Conservation (phyloP, 1,140 invertebrate species). For the Uloborus diversus region DNA sequence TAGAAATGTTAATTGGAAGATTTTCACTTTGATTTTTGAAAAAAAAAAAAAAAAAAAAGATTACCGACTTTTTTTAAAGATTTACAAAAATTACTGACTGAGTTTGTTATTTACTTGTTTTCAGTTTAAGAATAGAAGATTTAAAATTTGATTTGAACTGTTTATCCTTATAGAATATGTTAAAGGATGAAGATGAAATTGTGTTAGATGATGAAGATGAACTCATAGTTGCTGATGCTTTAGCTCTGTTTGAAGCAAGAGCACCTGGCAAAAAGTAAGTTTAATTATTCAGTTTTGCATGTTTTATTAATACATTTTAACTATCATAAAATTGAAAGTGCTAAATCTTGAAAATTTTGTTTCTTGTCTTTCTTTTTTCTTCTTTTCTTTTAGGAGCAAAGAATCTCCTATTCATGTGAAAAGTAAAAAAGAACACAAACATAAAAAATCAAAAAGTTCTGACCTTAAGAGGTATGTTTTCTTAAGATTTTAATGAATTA, state of each 20-base stretch:
- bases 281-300: neutral
- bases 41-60: too few relatives aligned
- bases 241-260: conserved; percentile 89
- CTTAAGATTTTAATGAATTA: neutral
- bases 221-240: conserved; percentile 78
- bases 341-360: too few relatives aligned
- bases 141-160: too few relatives aligned
- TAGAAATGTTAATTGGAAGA: too few relatives aligned
- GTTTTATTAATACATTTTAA: neutral
- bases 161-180: too few relatives aligned
- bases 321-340: neutral
- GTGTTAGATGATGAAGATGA: conserved; percentile 65
- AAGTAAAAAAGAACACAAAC: conserved; percentile 23
- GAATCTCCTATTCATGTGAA: conserved; percentile 26
- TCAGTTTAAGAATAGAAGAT: too few relatives aligned
- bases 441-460: conserved; percentile 44
- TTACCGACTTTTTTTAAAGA: too few relatives aligned
- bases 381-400: neutral
- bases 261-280: conserved; percentile 70
- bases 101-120: too few relatives aligned
- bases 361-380: neutral
- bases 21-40: too few relatives aligned
- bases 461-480: conserved; percentile 41
- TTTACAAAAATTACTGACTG: too few relatives aligned
- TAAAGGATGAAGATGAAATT: too few relatives aligned